A percentile compares a stretch with the other conserved stretches of the same genome.
phyloP scores from a whole-genome alignment of 2,113 vertebrate genomes.

The Cebidichthys violaceus region DNA sequence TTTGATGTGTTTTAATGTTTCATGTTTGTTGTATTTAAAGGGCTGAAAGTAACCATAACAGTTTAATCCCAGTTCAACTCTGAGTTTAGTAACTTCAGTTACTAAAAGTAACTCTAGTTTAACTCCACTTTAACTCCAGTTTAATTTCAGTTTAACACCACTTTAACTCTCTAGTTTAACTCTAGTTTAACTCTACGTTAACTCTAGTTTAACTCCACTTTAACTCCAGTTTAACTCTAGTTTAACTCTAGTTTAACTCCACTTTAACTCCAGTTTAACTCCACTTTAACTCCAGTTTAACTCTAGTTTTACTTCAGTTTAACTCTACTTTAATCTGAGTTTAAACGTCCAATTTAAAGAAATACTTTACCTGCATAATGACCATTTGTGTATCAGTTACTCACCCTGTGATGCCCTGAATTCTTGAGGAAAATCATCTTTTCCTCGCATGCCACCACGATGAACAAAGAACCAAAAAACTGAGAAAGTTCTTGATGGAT shows the following conservation, averaged over 20 bases:
- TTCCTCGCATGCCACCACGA: background rate
- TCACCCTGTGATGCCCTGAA: background rate
- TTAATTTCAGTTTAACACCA: background rate
- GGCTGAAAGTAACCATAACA: constrained; percentile 6
- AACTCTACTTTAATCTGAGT: background rate
- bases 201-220: background rate
- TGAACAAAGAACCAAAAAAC: too few species aligned
- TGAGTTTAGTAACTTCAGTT: background rate
- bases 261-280: background rate
- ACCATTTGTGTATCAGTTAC: background rate
- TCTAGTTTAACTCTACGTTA: background rate
- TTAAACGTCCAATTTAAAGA: background rate
- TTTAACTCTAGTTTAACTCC: background rate
- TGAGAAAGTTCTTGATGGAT: too few species aligned
- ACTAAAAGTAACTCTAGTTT: background rate
- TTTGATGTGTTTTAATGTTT: constrained; percentile 14
- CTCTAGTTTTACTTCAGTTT: background rate
- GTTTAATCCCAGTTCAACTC: background rate
- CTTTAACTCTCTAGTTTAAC: background rate
- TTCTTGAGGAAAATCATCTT: background rate
- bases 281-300: background rate
- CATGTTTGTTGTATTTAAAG: constrained; percentile 37
- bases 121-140: background rate
- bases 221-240: background rate
- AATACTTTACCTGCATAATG: background rate